phyloP scores from a whole-genome alignment of 2,888 invertebrate genomes.

The Melieria omissa region DNA sequence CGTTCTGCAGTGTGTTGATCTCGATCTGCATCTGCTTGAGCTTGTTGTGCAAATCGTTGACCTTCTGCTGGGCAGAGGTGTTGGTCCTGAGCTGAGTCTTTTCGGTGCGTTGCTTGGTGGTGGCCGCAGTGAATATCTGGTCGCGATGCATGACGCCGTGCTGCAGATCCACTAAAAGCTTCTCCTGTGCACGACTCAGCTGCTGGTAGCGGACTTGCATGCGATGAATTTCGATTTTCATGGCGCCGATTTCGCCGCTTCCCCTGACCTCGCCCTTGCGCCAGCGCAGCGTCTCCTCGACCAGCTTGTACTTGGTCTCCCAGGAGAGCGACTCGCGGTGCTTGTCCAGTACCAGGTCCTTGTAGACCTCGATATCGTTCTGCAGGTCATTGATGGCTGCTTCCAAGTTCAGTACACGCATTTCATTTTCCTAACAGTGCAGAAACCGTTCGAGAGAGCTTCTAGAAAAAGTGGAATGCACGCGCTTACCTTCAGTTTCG shows the following conservation, averaged over 20 bases:
- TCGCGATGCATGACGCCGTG: slow-evolving; percentile 74
- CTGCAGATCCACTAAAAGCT: slow-evolving; percentile 72
- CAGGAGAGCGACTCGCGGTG: slow-evolving; percentile 80
- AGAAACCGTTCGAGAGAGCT: background rate
- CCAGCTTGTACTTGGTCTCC: slow-evolving; percentile 82
- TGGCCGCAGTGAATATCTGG: slow-evolving; percentile 71
- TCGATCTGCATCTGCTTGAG: slow-evolving; percentile 69
- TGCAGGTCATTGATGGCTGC: slow-evolving; percentile 75
- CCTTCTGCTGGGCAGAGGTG: slow-evolving; percentile 69
- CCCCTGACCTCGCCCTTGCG: slow-evolving; percentile 74
- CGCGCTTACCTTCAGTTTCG: slow-evolving; percentile 68
- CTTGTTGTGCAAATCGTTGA: slow-evolving; percentile 72
- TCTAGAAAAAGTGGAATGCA: background rate
- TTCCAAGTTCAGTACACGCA: slow-evolving; percentile 74
- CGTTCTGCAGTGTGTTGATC: slow-evolving; percentile 52
- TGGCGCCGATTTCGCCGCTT: slow-evolving; percentile 78
- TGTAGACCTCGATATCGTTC: slow-evolving; percentile 72
- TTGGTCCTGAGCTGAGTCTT: slow-evolving; percentile 65
- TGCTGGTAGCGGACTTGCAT: slow-evolving; percentile 75
- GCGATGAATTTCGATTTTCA: slow-evolving; percentile 84
- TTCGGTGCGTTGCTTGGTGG: slow-evolving; percentile 69
- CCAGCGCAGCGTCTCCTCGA: slow-evolving; percentile 77
- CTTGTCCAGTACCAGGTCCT: slow-evolving; percentile 72
- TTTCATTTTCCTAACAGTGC: slow-evolving; percentile 73
- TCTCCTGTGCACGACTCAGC: slow-evolving; percentile 63